Base-by-base conservation (phyloP, 2,113 vertebrate genomes). In the Periophthalmodon schlosseri region DNA sequence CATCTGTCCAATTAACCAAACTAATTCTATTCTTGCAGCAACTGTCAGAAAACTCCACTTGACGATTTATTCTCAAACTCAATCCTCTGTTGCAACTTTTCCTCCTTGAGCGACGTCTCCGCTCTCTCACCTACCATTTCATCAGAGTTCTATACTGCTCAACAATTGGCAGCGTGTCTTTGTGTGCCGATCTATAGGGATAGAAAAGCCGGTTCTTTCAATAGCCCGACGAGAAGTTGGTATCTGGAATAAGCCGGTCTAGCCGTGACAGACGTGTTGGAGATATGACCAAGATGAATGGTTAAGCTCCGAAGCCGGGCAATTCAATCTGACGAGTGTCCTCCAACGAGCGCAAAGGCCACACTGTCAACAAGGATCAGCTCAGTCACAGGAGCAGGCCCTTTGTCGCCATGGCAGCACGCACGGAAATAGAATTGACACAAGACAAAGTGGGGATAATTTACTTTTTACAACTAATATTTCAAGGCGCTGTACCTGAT, bases 211-310 rank as follows among this genome's bases (percentile, higher is more conserved):
- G 72, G 34, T 68, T 21, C 68, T 71, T 66, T 73, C 71, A n/a
- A 58, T 7, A 28, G 49, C 72, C 82, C 71, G 78, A 72, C 61
- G 57, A 83, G 70, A 83, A 47, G 60, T 75, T 81, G 79, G 75
- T 89, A 86, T 83, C 84, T 87, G 78, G 0, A 47, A 83, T 76
- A 72, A 82, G 73, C 64, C 61, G 20, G 58, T 85, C 82, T 88
- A 24, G 65, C 68, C 73, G 85, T 86, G 86, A 88, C 91, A 87
- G 85, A 84, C 80, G 69, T 81, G 85, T 78, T 89, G 89, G 88
- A 91, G 89, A 89, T 86, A 90, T 89, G 88, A 90, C 86, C 81
- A 83, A 86, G 87, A 91, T 89, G 87, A 91, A 91, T 86, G 86
- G 74, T 86, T 71, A 33, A 85, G 77, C 85, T 85, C 71, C 74